These are phyloP conservation scores for Girardinichthys multiradiatus DNA, from an alignment of 2,113 vertebrate species.

Conservation along the genomic window DNA sequence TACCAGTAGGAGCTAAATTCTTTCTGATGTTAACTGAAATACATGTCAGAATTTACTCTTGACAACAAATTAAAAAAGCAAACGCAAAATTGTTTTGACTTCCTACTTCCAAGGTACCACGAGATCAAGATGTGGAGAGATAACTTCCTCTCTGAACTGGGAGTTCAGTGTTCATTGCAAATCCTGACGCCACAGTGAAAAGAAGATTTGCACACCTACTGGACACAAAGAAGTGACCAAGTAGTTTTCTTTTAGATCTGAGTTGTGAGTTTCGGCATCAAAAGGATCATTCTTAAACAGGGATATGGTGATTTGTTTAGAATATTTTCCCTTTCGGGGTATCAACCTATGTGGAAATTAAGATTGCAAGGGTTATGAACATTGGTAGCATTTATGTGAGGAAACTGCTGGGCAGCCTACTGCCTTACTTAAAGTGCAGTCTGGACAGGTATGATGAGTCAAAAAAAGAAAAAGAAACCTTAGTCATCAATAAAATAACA, in stretches of 20 bases:
- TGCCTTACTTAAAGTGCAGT: neutral
- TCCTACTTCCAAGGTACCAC: neutral
- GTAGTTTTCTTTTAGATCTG: neutral
- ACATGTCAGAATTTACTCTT: neutral
- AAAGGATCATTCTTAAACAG: neutral
- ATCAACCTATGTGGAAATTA: too few relatives aligned
- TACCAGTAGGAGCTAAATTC: neutral
- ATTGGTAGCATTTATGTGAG: neutral
- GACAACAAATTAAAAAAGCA: neutral
- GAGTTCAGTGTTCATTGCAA: neutral
- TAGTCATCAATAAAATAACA: neutral
- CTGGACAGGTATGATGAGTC: neutral
- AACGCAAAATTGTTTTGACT: neutral
- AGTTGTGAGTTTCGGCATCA: neutral
- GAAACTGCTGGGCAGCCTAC: neutral
- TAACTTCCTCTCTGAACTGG: too few relatives aligned
- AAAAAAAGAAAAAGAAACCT: neutral
- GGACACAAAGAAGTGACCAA: neutral
- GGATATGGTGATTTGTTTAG: too few relatives aligned
- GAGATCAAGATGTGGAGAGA: neutral
- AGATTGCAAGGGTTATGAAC: neutral
- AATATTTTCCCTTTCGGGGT: too few relatives aligned
- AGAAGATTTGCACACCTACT: neutral
- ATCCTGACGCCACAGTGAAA: neutral
- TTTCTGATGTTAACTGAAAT: neutral